A percentile compares a stretch with the other conserved stretches of the same genome.
Evolutionary conservation across 2,888 invertebrate species (phyloP).

Genomic region (Blastobasis adustella): DNA sequence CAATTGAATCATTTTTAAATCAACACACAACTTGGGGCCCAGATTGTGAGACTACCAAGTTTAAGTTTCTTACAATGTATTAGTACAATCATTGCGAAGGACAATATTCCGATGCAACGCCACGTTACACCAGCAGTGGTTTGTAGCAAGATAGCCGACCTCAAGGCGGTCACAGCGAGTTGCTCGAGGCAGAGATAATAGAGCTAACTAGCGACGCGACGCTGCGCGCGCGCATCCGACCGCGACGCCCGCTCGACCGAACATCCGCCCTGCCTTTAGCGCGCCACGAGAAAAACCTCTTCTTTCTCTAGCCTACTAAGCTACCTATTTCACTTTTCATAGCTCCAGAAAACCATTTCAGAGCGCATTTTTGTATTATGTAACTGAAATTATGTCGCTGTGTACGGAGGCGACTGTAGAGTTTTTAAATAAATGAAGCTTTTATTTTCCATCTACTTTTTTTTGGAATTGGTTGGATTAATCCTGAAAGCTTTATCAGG

Average conservation of each 20-base stretch:
- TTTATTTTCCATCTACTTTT: too few relatives aligned
- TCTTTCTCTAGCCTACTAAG: slow-evolving; percentile 14
- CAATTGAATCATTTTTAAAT: too few relatives aligned
- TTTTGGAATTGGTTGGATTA: too few relatives aligned
- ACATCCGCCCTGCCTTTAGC: slow-evolving; percentile 67
- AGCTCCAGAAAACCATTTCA: neutral
- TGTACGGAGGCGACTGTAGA: too few relatives aligned
- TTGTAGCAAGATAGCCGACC: slow-evolving; percentile 50
- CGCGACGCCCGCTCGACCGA: slow-evolving; percentile 65
- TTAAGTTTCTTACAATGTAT: too few relatives aligned
- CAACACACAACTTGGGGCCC: too few relatives aligned
- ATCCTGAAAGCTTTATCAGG: too few relatives aligned
- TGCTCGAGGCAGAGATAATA: slow-evolving; percentile 55
- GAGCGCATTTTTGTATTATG: too few relatives aligned
- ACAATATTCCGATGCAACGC: neutral
- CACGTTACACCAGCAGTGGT: slow-evolving; percentile 23
- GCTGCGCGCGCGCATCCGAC: slow-evolving; percentile 55
- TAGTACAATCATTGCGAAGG: neutral
- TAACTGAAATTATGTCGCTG: too few relatives aligned
- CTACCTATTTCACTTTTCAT: slow-evolving; percentile 1
- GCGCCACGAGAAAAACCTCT: slow-evolving; percentile 16
- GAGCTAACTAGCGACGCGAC: slow-evolving; percentile 60
- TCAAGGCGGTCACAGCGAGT: slow-evolving; percentile 46
- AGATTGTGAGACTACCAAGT: too few relatives aligned
- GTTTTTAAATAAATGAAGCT: too few relatives aligned